Conservation (phyloP, 1,140 invertebrate genomes). For the Gyrodactylus salaris region DNA sequence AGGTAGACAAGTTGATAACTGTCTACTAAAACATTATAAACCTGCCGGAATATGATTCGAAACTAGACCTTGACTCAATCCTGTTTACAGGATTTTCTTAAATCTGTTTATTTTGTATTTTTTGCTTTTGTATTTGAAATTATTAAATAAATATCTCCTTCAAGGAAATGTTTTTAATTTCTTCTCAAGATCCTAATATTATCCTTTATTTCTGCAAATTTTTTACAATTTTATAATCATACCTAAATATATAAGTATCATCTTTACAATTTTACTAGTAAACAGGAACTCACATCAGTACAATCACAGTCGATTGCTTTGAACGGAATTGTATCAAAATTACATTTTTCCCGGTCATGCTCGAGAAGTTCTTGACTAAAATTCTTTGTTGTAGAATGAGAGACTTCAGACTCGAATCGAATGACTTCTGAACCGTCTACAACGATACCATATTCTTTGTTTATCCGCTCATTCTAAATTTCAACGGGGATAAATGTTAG, state of each 20-base stretch:
- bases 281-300: background rate
- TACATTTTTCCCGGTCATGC: background rate
- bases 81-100: background rate
- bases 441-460: background rate
- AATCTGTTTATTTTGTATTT: background rate
- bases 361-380: background rate
- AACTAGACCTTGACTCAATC: background rate
- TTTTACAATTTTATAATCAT: no score
- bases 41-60: background rate
- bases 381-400: background rate
- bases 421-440: background rate
- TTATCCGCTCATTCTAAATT: background rate
- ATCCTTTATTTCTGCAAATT: background rate
- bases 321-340: background rate
- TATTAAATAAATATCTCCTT: background rate
- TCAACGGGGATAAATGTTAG: background rate
- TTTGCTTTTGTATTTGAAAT: background rate
- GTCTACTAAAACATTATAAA: background rate
- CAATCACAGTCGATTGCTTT: background rate
- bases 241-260: no score
- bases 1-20: no score
- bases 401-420: background rate
- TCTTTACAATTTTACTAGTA: no score
- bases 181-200: background rate
- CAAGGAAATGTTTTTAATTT: background rate